phyloP scores from a whole-genome alignment of 2,113 vertebrate species.

The Epinephelus lanceolatus region DNA sequence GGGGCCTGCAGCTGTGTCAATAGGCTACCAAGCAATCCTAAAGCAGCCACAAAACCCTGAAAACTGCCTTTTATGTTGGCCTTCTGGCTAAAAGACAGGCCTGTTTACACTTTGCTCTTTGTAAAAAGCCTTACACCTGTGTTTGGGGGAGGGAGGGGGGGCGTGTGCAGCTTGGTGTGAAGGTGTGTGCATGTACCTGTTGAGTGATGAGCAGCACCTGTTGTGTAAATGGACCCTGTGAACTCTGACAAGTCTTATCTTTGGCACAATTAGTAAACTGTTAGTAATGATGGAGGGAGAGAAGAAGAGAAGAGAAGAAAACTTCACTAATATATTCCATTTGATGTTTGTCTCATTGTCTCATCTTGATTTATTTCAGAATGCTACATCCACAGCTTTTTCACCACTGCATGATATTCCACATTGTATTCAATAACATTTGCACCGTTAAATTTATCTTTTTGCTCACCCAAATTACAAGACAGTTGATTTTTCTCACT shows the following conservation, averaged over 20 bases:
- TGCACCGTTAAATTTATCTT: neutral
- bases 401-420: neutral
- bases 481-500: neutral
- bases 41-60: slow-evolving; percentile 70
- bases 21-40: slow-evolving; percentile 74
- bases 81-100: slow-evolving; percentile 62
- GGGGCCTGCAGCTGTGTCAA: slow-evolving; percentile 86
- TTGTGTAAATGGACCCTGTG: slow-evolving; percentile 57
- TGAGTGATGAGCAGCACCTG: slow-evolving; percentile 78
- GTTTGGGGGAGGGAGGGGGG: slow-evolving; percentile 30
- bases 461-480: neutral
- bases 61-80: slow-evolving; percentile 75
- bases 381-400: neutral
- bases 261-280: slow-evolving; percentile 21
- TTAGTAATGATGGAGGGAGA: neutral
- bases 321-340: neutral
- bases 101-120: slow-evolving; percentile 73
- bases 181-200: slow-evolving; percentile 67
- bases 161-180: slow-evolving; percentile 36
- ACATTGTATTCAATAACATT: neutral
- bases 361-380: neutral
- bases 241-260: slow-evolving; percentile 36
- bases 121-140: slow-evolving; percentile 73
- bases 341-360: neutral
- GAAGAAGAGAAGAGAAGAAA: neutral